Base-by-base conservation (phyloP, 2,888 invertebrate species). In the Magallana nippona region DNA sequence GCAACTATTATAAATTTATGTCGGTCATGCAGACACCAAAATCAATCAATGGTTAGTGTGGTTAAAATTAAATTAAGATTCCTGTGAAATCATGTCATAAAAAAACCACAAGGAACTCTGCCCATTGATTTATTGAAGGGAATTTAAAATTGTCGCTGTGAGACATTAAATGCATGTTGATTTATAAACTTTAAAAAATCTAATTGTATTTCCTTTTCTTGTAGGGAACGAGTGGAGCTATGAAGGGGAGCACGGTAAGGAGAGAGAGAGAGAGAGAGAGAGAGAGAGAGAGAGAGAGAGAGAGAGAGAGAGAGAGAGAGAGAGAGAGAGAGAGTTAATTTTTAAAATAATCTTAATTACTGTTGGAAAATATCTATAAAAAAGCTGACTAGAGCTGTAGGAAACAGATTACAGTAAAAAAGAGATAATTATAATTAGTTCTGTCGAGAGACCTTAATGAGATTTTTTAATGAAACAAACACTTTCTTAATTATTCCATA, bases 141-240 rank as follows among this genome's bases (percentile, higher is more conserved):
- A 22, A 13, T 10, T 27, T 71, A 15, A 71, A 71, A 27, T 44
- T 44, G 2, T 13, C 44, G 44, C 44, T 44, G 44, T 8, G 8
- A 44, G 44, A 44, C 44, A 44, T 15, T 22, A 5, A 22, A 27
- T 13, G 19, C 15, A 27, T 11, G 15, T 27, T 55, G 55, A 27
- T 15, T 44, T 15, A 11, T 11, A 10, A 22, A 55, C 0, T 55
- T 44, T 22, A 62, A 13, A 10, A 56, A 8, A n/a, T 13, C 60
- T 27, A n/a, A 27, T 55, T 79, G 32, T 11, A 79, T 79, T 32
- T 32, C 58, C 58, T 22, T 63, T 78, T 78, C 5, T 84, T 79
- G 13, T 77, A 84, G 84, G 84, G 2, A 82, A 84, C 44, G 60
- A 81, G 55, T 84, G 84, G 84, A 78, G 84, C 15, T 84, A 84